Percentiles rank a stretch among this genome's conserved stretches.
These are phyloP conservation scores for Syngnathus rostellatus DNA, from an alignment of 2,797 vertebrate species.

Conservation along the genomic window DNA sequence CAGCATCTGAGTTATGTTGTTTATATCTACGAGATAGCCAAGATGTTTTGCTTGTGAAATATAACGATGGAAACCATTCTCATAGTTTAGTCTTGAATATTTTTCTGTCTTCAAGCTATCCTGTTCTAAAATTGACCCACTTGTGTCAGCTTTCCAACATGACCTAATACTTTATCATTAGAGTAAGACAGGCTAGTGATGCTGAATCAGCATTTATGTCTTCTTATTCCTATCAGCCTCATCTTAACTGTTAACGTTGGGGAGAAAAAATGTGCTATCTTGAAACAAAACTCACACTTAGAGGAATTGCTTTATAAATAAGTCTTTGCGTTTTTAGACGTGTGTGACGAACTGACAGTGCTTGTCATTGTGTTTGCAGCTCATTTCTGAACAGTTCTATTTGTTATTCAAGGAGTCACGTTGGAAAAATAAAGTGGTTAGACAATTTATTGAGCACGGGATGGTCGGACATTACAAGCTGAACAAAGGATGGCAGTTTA, in stretches of 20 bases:
- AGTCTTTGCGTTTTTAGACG: constrained; percentile 4
- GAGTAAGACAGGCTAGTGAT: not conserved
- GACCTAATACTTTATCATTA: not conserved
- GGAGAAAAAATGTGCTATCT: constrained; percentile 5
- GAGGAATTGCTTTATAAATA: not conserved
- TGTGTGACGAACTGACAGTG: constrained; percentile 10
- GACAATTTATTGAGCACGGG: constrained; percentile 19
- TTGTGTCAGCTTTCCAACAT: constrained; percentile 4
- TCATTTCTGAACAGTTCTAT: not conserved
- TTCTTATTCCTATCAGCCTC: not conserved
- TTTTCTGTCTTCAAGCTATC: not conserved
- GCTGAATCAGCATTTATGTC: not conserved
- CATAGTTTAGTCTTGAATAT: not conserved
- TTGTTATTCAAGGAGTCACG: not conserved
- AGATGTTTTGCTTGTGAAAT: not conserved
- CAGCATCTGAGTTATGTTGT: not conserved
- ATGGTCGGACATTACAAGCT: not conserved
- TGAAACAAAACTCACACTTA: constrained; percentile 3
- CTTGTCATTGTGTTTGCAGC: not conserved
- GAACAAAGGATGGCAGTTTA: not conserved
- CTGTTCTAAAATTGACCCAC: not conserved
- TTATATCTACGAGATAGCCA: not conserved
- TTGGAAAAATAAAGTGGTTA: not conserved
- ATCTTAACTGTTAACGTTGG: not conserved
- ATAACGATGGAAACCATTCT: not conserved